Evolutionary conservation across 2,113 vertebrate genomes (phyloP).

Genomic region (Rhadina sibilatrix): DNA sequence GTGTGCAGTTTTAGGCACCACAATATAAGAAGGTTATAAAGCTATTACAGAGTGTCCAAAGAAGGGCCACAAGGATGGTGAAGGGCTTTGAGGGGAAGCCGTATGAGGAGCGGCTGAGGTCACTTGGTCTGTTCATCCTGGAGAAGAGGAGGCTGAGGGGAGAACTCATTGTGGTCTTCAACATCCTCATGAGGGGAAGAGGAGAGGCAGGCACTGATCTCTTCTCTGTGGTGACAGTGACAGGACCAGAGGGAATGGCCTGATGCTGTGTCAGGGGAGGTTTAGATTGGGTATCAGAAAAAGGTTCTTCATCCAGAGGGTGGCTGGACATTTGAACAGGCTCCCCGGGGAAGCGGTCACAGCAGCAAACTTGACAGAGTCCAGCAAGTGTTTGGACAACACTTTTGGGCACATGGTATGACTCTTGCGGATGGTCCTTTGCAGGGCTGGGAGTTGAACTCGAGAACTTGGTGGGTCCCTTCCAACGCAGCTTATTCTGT

Average conservation of each 20-base stretch:
- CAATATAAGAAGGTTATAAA: neutral
- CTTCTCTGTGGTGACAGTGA: neutral
- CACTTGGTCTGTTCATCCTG: neutral
- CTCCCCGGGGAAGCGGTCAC: neutral
- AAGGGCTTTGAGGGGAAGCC: neutral
- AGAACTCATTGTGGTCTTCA: rapidly evolving
- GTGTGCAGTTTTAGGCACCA: neutral
- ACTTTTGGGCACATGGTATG: neutral
- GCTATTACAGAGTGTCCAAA: neutral
- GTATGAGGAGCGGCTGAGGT: neutral
- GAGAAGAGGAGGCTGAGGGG: neutral
- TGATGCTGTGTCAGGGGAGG: neutral
- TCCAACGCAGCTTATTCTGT: neutral
- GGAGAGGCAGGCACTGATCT: neutral
- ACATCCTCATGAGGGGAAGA: neutral
- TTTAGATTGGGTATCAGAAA: neutral
- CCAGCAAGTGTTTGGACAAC: neutral
- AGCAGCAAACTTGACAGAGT: neutral
- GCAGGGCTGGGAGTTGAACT: neutral
- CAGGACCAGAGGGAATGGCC: neutral
- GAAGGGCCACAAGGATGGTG: neutral
- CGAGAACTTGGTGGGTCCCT: neutral
- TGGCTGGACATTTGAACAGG: neutral
- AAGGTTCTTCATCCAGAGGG: neutral
- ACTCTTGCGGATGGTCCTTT: neutral